phyloP scores from a whole-genome alignment of 2,888 invertebrate genomes.

The Agrenia bidenticulata region DNA sequence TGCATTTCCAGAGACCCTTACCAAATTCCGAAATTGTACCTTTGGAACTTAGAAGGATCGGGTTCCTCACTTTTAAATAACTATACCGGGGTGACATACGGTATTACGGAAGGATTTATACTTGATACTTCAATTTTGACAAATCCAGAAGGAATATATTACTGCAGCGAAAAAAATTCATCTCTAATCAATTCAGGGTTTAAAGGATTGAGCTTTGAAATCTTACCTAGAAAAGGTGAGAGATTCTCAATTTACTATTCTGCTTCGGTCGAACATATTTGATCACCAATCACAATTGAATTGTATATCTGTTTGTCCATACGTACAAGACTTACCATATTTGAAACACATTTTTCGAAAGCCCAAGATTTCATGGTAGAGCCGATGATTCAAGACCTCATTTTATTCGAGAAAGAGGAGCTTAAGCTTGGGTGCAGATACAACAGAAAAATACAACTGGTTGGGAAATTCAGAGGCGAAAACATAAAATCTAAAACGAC shows the following conservation, averaged over 20 bases:
- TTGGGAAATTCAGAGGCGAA: neutral
- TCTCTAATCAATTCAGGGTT: neutral
- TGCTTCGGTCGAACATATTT: neutral
- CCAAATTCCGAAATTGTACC: slow-evolving; percentile 8
- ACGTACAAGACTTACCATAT: neutral
- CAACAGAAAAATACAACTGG: neutral
- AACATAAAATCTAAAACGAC: neutral
- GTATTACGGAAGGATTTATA: slow-evolving; percentile 24
- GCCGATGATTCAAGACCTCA: neutral
- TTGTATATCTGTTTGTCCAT: no score
- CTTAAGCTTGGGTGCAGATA: slow-evolving; percentile 25
- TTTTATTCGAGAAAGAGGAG: slow-evolving; percentile 6
- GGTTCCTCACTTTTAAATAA: no score
- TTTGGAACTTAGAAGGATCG: neutral
- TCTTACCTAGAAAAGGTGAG: neutral
- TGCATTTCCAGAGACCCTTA: slow-evolving; percentile 25
- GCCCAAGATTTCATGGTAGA: slow-evolving; percentile 2
- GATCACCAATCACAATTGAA: no score
- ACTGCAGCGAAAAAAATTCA: neutral
- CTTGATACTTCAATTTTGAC: slow-evolving; percentile 10
- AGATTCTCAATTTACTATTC: neutral
- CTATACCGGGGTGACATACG: neutral
- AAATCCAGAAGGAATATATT: slow-evolving; percentile 10
- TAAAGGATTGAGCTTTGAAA: neutral
- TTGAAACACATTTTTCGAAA: neutral